A percentile compares a stretch with the other conserved stretches of the same genome.
Conservation (phyloP, 2,888 invertebrate genomes). For the Drosophila multiciliata region DNA sequence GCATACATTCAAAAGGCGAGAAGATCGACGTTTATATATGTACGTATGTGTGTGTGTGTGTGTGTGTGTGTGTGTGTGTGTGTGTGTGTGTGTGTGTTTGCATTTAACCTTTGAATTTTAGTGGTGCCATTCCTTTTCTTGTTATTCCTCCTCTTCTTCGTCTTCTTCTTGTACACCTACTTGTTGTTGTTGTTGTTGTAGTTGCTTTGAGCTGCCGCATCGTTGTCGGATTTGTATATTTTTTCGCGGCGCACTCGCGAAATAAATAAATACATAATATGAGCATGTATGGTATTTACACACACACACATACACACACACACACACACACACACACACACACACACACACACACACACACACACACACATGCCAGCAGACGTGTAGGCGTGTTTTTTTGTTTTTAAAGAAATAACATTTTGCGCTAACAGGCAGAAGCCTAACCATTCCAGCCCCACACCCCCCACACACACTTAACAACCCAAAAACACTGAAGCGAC, state of each 20-base stretch:
- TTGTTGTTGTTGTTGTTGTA: conserved; percentile 4
- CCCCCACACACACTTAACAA: conserved; percentile 13
- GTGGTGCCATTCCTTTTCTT: background rate
- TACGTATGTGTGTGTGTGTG: background rate
- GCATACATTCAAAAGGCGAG: background rate
- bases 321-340: conserved; percentile 19
- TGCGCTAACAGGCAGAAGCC: conserved; percentile 29
- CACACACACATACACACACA: conserved; percentile 16
- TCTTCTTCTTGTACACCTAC: background rate
- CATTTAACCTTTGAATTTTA: conserved; percentile 1
- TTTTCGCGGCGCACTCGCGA: conserved; percentile 8
- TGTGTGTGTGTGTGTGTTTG: background rate
- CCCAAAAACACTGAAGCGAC: conserved; percentile 25
- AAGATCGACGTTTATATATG: background rate
- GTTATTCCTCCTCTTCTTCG: background rate
- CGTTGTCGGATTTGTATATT: conserved; percentile 22
- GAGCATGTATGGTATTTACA: conserved; percentile 6
- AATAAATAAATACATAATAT: conserved; percentile 36
- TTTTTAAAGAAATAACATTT: conserved; percentile 12
- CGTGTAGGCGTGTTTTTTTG: conserved; percentile 27
- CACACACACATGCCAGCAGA: conserved; percentile 19
- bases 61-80: background rate
- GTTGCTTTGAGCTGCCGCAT: conserved; percentile 18
- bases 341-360: conserved; percentile 12
- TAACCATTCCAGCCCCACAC: conserved; percentile 3